Evolutionary conservation across 2,888 invertebrate species (phyloP), one percentile per base, ranked within the genome.

Genomic region (Leptopilina myrica): DNA sequence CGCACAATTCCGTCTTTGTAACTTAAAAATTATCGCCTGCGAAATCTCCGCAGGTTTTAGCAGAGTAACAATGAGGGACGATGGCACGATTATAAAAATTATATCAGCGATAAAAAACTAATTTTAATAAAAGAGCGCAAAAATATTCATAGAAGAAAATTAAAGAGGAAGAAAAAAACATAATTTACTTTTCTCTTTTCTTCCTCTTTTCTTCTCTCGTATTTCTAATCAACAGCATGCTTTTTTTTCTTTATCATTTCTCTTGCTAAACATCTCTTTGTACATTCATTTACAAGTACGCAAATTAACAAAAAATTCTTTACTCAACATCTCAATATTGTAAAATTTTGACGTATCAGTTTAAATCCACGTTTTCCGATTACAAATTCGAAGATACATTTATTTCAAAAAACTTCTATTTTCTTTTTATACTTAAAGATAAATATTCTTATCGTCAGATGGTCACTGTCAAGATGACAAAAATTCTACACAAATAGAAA

Each of bases 31-130:
- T 87, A 87, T 85, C 84, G 85, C 87, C 88, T 84, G 85, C 87
- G 88, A 89, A 88, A 81, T 89, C 87, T 89, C 88, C 88, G 87
- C 86, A 83, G 88, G 87, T 85, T 84, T 84, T 81, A 84, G 84
- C 84, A 86, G 85, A 88, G 85, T 87, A 85, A 84, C 86, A 87
- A 87, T 86, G 87, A 89, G 87, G 87, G 87, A 87, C 84, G 81
- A 69, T 78, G 69, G 77, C 76, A 69, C 69, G 20, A 53, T 62
- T 69, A 69, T 69, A 69, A 69, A 43, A 69, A 69, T 73, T 73
- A 33, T 33, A 73, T 20, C 73, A 56, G 56, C 73, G 56, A 73
- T 53, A 33, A 53, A 73, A 73, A 69, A 33, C 73, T 73, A 73
- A 73, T 56, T 49, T 49, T 49, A 49, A 73, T 53, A 56, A 73